Evolutionary conservation across 2,113 vertebrate genomes (phyloP).

Genomic region (Pipa parva): DNA sequence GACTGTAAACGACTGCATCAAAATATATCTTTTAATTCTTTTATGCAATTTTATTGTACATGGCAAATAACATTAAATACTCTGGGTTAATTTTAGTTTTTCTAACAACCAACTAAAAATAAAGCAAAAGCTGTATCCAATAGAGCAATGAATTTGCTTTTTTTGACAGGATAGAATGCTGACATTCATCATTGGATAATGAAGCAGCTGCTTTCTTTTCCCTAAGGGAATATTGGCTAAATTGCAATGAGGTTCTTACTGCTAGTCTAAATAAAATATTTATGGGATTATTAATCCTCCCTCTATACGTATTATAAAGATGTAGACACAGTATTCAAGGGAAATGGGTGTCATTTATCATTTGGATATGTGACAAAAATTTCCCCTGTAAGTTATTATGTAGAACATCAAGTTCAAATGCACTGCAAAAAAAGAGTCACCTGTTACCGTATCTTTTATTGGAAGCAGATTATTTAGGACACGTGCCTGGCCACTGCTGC

Average conservation of each 20-base stretch:
- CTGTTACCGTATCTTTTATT: background rate
- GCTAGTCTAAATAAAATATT: conserved; percentile 29
- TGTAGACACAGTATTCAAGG: too few species aligned
- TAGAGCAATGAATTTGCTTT: background rate
- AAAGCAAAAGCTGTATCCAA: background rate
- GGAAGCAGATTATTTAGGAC: background rate
- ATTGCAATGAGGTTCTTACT: conserved; percentile 17
- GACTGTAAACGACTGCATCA: too few species aligned
- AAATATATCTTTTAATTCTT: too few species aligned
- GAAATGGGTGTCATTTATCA: too few species aligned
- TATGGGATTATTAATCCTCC: conserved; percentile 7
- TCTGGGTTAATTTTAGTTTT: too few species aligned
- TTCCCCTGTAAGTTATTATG: background rate
- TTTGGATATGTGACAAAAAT: background rate
- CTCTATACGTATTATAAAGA: conserved; percentile 8
- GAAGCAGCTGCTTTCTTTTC: conserved; percentile 19
- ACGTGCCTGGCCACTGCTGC: background rate
- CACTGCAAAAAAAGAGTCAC: background rate
- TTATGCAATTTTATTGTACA: too few species aligned
- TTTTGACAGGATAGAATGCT: background rate
- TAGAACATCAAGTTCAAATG: background rate
- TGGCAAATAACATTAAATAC: too few species aligned
- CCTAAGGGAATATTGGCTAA: conserved; percentile 11
- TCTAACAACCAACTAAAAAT: too few species aligned
- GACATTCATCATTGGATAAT: conserved; percentile 1